Conservation (phyloP, 2,113 vertebrate species). For the Microtus montanus region DNA sequence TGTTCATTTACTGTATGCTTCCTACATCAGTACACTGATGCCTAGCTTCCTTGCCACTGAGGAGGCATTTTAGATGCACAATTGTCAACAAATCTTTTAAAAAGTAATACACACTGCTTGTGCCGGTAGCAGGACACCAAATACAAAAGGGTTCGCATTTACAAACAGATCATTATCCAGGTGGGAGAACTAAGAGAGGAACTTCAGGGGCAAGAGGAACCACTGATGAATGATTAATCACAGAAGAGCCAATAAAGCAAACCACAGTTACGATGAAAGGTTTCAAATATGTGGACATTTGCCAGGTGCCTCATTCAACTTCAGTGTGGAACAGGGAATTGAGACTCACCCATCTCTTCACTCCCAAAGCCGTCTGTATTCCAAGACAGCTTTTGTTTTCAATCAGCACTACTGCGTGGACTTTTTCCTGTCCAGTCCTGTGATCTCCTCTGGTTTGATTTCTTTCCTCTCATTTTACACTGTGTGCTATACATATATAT, state of each 20-base stretch:
- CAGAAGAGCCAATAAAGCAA: not conserved
- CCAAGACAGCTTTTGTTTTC: not conserved
- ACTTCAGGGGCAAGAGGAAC: constrained; percentile 1
- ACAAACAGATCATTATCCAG: not conserved
- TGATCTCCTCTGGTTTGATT: not conserved
- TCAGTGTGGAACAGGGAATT: not conserved
- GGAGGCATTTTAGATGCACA: not conserved
- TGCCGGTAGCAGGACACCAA: not conserved
- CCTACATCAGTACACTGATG: not conserved
- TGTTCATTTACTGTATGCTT: constrained; percentile 53
- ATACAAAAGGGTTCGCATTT: constrained; percentile 40
- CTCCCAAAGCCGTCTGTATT: not conserved
- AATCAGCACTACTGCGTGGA: not conserved
- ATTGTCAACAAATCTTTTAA: constrained; percentile 25
- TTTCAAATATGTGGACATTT: not conserved
- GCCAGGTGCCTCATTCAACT: not conserved
- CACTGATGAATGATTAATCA: constrained; percentile 20
- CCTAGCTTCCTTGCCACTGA: not conserved
- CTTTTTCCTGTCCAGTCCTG: not conserved
- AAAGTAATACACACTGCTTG: constrained; percentile 26
- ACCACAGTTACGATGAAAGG: not conserved
- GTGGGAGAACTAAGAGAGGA: not conserved
- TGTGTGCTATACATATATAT: not conserved
- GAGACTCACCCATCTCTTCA: not conserved
- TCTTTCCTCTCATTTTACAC: not conserved